A percentile compares a stretch with the other conserved stretches of the same genome.
Evolutionary conservation across 2,113 vertebrate genomes (phyloP).

Genomic region (Marmota monax): DNA sequence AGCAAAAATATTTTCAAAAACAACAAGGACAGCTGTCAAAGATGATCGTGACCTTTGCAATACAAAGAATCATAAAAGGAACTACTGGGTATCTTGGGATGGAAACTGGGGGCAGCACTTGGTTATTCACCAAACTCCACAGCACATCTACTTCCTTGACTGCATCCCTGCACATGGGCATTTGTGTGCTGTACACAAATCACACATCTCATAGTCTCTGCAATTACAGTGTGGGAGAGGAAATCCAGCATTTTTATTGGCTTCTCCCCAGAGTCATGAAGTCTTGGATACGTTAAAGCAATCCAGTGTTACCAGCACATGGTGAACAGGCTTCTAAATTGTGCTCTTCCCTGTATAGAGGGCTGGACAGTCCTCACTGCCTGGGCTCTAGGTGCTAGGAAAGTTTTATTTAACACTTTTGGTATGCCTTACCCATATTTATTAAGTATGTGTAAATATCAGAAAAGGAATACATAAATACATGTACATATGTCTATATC

Average conservation of each 20-base stretch:
- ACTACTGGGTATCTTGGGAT: neutral
- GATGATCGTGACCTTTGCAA: slow-evolving; percentile 36
- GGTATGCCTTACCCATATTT: neutral
- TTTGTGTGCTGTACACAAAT: neutral
- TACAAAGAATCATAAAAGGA: slow-evolving; percentile 52
- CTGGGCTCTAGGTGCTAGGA: neutral
- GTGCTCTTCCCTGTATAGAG: neutral
- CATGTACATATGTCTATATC: too few species aligned
- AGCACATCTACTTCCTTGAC: neutral
- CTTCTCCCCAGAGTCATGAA: neutral
- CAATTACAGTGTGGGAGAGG: too few species aligned
- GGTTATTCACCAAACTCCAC: neutral
- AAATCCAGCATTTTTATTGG: neutral
- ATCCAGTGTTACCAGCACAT: neutral
- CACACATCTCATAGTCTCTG: neutral
- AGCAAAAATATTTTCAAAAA: slow-evolving; percentile 79
- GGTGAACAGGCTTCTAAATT: neutral
- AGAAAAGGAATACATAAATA: neutral
- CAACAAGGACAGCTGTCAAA: slow-evolving; percentile 75
- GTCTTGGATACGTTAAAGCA: neutral
- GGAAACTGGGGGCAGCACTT: neutral
- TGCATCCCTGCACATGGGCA: accelerated
- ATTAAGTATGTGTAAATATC: neutral
- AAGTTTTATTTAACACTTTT: neutral
- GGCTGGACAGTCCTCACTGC: neutral